Conservation (phyloP, 2,113 vertebrate species). For the Pseudonaja textilis region DNA sequence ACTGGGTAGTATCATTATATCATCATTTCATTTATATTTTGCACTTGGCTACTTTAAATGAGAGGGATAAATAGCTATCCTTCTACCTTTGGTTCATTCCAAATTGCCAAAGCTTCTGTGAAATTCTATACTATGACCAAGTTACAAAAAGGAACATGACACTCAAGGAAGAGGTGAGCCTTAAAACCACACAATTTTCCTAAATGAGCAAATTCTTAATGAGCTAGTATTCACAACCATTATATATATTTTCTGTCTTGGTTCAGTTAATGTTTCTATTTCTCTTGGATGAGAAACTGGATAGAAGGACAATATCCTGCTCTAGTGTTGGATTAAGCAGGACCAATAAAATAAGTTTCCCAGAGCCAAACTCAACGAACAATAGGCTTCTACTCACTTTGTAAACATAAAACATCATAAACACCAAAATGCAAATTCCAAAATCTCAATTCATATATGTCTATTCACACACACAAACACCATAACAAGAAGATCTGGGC, state of each 20-base stretch:
- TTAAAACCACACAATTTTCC: conserved; percentile 28
- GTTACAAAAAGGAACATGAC: conserved; percentile 31
- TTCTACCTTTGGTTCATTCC: conserved; percentile 5
- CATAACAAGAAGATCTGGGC: neutral
- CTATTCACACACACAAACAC: neutral
- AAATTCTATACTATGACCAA: conserved; percentile 41
- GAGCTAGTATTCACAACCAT: neutral
- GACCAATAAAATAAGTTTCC: neutral
- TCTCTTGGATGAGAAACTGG: conserved; percentile 17
- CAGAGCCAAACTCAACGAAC: neutral
- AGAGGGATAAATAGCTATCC: conserved; percentile 1
- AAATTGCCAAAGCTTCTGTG: conserved; percentile 14
- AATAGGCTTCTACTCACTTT: neutral
- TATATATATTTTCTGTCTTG: conserved; percentile 14
- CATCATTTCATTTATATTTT: conserved; percentile 15
- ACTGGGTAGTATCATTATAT: neutral
- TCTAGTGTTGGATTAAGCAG: neutral
- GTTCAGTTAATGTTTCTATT: conserved; percentile 23
- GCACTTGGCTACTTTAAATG: conserved; percentile 8
- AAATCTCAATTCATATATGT: neutral
- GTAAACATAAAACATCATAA: neutral
- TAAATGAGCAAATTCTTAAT: conserved; percentile 27
- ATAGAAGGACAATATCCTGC: conserved; percentile 7
- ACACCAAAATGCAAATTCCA: neutral
- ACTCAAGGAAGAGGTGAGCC: conserved; percentile 29